phyloP scores from a whole-genome alignment of 2,888 invertebrate species.

The Rotaria macrura region DNA sequence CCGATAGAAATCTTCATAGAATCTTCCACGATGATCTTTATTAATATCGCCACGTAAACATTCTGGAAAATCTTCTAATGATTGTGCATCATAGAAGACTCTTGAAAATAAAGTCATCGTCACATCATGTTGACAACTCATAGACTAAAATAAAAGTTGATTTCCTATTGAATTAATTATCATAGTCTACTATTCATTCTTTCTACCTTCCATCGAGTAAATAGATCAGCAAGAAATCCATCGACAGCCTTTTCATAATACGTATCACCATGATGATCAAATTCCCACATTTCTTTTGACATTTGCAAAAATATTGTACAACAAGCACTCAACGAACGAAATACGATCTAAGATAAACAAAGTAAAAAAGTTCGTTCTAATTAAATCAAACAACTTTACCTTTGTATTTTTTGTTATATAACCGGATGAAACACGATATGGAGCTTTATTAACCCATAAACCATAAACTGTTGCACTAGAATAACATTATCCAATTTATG shows the following conservation, averaged over 20 bases:
- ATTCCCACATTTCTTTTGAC: conserved; percentile 99
- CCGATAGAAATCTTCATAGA: conserved; percentile 88
- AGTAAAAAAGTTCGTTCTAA: no score
- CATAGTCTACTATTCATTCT: no score
- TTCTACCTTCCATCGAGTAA: conserved; percentile 81
- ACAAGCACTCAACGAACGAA: conserved; percentile 89
- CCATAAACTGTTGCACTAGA: not conserved
- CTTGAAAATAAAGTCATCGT: conserved; percentile 92
- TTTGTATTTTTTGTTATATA: conserved; percentile 18
- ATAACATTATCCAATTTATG: not conserved
- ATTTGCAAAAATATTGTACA: conserved; percentile 89
- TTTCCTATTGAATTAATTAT: no score
- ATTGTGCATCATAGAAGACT: conserved; percentile 71
- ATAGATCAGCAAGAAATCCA: conserved; percentile 86
- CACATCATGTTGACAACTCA: conserved; percentile 87
- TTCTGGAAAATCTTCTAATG: conserved; percentile 44
- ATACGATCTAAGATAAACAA: conserved; percentile 60
- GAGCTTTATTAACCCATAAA: not conserved
- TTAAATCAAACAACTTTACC: not conserved
- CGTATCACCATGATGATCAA: conserved; percentile 91
- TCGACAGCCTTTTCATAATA: conserved; percentile 92
- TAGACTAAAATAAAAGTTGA: not conserved
- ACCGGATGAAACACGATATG: conserved; percentile 5
- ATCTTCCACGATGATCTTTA: conserved; percentile 81
- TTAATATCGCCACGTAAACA: conserved; percentile 59